A percentile compares a stretch with the other conserved stretches of the same genome.
These are phyloP conservation scores for Drosophila imparisetae DNA, from an alignment of 2,888 invertebrate species.

Conservation along the genomic window DNA sequence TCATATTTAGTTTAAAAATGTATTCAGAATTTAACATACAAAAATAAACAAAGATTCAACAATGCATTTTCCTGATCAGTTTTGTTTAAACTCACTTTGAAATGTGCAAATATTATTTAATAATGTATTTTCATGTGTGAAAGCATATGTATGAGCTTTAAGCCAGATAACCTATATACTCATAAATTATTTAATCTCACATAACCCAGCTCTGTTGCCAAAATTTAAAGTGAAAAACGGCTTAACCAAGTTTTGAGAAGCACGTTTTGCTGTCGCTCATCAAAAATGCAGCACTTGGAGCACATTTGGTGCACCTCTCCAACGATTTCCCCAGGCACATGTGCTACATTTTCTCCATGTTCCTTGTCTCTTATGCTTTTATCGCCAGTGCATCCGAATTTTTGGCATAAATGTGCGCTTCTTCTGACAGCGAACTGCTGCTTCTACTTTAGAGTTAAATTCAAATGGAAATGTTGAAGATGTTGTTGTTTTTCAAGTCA, in stretches of 20 bases:
- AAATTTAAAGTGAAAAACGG: constrained; percentile 29
- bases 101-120: not conserved
- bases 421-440: not conserved
- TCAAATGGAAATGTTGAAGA: constrained; percentile 37
- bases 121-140: not conserved
- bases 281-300: constrained; percentile 53
- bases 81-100: not conserved
- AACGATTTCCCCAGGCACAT: constrained; percentile 7
- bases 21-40: not conserved
- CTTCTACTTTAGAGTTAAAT: constrained; percentile 21
- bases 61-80: not conserved
- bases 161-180: constrained; percentile 7
- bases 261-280: constrained; percentile 31
- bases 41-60: not conserved
- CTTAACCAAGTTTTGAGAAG: constrained; percentile 18
- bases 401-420: constrained; percentile 39
- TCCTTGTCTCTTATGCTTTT: constrained; percentile 11
- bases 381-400: constrained; percentile 25
- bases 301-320: constrained; percentile 42
- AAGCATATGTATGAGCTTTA: not conserved
- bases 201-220: constrained; percentile 8
- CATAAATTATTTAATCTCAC: constrained; percentile 12
- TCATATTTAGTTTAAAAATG: not conserved
- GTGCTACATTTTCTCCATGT: constrained; percentile 16
- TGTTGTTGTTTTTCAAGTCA: constrained; percentile 20